Base-by-base conservation (phyloP, 2,113 vertebrate genomes). In the Grammomys dolichurus region DNA sequence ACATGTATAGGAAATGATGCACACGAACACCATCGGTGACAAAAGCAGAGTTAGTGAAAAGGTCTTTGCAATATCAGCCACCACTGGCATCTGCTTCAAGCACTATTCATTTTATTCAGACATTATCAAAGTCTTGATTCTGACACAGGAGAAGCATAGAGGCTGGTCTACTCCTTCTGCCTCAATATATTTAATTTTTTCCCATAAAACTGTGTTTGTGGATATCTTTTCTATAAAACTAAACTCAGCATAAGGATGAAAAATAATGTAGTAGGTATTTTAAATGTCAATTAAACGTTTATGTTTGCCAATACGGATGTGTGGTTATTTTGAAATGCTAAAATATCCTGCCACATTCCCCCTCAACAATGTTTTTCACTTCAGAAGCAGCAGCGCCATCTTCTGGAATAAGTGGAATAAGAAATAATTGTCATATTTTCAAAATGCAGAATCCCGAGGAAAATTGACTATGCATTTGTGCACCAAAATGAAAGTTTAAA, bases 241-340 rank as follows among this genome's bases (percentile, higher is more conserved):
- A 94, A 97, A 87, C 26, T 91, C 77, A 89, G 72, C 77, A 93
- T 76, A 96, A 93, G 87, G 75, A 97, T 63, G 43, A 81, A 97
- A 94, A 96, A 88, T 56, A 97, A 96, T 82, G 80, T 51, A 93
- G 60, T 81, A 89, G 86, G 36, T 70, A 97, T 84, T 95, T 97
- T 11, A 95, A 97, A 96, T 97, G 95, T 85, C 97, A 95, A 67
- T 94, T 94, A 70, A 46, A 96, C 95, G 92, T 89, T 94, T 73
- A 43, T 89, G 88, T 96, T 96, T 96, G 87, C 73, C 84, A 96
- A 77, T 97, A 96, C 77, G 67, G 89, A 92, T 94, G n/a, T 85
- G 51, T 93, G 63, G 43, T 89, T 96, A 95, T 94, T 96, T 88
- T 60, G 73, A 96, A 97, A 97, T 94, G 81, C 72, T 95, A 91